These are phyloP conservation scores for Nyctibius bracteatus DNA, from an alignment of 2,113 vertebrate genomes.

Conservation along the genomic window DNA sequence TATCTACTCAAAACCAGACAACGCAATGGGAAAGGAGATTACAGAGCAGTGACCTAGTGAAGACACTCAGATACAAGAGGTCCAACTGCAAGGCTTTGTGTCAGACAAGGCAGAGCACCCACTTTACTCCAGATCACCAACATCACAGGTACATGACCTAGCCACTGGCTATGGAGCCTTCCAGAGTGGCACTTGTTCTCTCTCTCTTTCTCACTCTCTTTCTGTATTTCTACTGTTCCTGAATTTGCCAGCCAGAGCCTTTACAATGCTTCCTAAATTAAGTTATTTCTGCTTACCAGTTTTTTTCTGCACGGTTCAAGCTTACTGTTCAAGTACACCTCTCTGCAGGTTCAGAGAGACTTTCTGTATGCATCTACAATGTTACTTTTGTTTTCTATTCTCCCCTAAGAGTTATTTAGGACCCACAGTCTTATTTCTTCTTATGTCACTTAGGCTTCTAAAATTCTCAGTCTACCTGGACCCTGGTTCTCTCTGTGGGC, in stretches of 20 bases:
- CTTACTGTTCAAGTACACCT: background rate
- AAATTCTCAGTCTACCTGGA: background rate
- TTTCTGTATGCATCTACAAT: background rate
- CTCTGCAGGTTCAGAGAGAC: background rate
- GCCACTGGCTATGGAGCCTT: background rate
- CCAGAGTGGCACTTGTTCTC: background rate
- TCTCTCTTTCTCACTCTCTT: background rate
- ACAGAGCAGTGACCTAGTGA: background rate
- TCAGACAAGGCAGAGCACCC: background rate
- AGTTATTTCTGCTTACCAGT: background rate
- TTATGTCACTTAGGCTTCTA: background rate
- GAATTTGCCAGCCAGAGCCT: background rate
- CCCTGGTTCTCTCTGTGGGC: background rate
- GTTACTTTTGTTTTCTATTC: background rate
- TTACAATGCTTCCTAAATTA: background rate
- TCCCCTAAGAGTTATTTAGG: background rate
- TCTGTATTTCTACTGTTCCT: background rate
- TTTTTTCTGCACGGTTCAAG: background rate
- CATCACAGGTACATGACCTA: background rate
- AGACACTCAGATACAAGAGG: background rate
- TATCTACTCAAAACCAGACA: background rate
- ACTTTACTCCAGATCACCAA: background rate
- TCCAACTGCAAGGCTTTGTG: background rate
- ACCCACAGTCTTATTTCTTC: background rate
- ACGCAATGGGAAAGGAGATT: background rate